Conservation (phyloP, 2,888 invertebrate species). For the Sceliomorpha sp. region DNA sequence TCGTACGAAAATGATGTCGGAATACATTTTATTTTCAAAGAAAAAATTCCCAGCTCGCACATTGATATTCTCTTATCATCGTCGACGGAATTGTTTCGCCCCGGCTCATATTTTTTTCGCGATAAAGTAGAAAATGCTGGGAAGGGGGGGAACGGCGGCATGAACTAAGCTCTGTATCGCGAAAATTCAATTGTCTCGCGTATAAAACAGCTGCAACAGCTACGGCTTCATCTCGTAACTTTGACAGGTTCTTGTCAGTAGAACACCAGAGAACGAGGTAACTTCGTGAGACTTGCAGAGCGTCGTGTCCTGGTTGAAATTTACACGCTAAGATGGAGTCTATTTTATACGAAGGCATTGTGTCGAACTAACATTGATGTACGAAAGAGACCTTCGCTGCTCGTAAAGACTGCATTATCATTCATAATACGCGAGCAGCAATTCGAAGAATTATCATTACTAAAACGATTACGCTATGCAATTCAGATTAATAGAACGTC, state of each 20-base stretch:
- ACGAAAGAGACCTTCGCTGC: conserved; percentile 12
- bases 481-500: neutral
- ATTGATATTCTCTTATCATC: conserved; percentile 23
- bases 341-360: conserved; percentile 26
- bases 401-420: conserved; percentile 4
- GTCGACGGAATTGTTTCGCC: conserved; percentile 26
- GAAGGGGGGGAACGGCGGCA: conserved; percentile 12
- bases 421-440: conserved; percentile 5
- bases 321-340: conserved; percentile 39
- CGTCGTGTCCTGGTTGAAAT: conserved; percentile 28
- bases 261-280: conserved; percentile 36
- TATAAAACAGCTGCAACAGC: conserved; percentile 42
- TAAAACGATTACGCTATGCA: neutral
- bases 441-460: conserved; percentile 1
- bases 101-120: conserved; percentile 17
- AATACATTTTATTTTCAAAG: conserved; percentile 7
- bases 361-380: conserved; percentile 29
- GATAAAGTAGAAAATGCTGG: conserved; percentile 31
- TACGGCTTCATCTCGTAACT: conserved; percentile 46
- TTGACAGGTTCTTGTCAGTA: conserved; percentile 46
- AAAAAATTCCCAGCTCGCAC: conserved; percentile 6
- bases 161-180: conserved; percentile 42
- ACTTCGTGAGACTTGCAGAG: conserved; percentile 38
- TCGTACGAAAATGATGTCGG: conserved; percentile 2
- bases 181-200: conserved; percentile 43